Conservation (phyloP, 1,140 invertebrate genomes). For the Brachystomella parvula region DNA sequence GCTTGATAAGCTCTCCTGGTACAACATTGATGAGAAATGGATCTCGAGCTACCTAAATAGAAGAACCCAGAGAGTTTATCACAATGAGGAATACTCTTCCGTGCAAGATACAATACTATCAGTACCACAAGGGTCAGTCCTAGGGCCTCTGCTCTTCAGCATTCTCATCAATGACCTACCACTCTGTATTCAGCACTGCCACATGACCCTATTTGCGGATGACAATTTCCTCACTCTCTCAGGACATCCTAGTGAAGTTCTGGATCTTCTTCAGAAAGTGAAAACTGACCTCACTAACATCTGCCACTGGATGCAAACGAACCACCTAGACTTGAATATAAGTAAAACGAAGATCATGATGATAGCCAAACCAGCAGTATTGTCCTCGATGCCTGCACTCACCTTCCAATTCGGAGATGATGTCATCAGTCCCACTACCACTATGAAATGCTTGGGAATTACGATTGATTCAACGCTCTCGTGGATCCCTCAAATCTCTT, state of each 20-base stretch:
- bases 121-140: slow-evolving; percentile 18
- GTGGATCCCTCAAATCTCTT: neutral
- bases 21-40: neutral
- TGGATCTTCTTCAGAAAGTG: neutral
- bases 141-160: slow-evolving; percentile 23
- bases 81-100: neutral
- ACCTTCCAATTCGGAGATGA: neutral
- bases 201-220: slow-evolving; percentile 21
- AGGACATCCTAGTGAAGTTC: neutral
- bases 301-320: neutral
- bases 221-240: slow-evolving; percentile 8
- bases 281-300: neutral
- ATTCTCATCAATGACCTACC: slow-evolving; percentile 27
- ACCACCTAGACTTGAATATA: neutral
- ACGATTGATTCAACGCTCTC: neutral
- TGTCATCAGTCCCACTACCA: neutral
- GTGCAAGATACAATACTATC: neutral
- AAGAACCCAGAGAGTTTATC: neutral
- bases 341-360: neutral
- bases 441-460: neutral
- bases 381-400: neutral
- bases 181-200: neutral
- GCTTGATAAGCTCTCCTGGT: neutral
- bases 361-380: neutral
- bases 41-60: neutral